Conservation (phyloP, 2,797 vertebrate genomes). For the Poecilia wingei region DNA sequence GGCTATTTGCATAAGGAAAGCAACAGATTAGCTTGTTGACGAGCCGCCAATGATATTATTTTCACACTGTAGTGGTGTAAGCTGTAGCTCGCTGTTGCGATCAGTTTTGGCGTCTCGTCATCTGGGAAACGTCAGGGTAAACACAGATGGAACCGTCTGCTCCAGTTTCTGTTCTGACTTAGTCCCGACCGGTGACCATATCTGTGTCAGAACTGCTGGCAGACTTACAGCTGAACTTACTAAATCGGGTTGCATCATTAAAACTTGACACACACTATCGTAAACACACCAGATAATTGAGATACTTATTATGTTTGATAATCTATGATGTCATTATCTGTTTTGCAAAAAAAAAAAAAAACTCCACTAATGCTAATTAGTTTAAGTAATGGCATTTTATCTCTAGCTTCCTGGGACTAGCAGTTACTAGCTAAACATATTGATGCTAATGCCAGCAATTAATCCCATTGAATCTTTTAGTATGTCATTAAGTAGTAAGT, state of each 20-base stretch:
- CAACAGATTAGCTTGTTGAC: not conserved
- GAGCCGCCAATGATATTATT: not conserved
- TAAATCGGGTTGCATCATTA: conserved; percentile 7
- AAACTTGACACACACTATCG: not conserved
- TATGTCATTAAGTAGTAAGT: not conserved
- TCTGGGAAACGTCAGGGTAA: not conserved
- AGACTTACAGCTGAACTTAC: not conserved
- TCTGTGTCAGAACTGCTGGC: not conserved
- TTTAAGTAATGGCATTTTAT: not conserved
- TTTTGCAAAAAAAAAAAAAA: not conserved
- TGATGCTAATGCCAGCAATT: not conserved
- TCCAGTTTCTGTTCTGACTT: not conserved
- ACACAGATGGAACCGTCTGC: not conserved
- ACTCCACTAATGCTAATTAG: not conserved
- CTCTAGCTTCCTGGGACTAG: not conserved
- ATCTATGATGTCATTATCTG: not conserved
- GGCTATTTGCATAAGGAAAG: not conserved
- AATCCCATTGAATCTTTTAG: not conserved
- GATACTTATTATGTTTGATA: not conserved
- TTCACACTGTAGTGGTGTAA: not conserved
- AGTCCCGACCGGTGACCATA: not conserved
- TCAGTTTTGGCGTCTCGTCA: not conserved
- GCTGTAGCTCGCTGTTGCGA: not conserved
- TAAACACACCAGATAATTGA: not conserved
- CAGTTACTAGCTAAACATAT: not conserved